phyloP scores from a whole-genome alignment of 2,797 vertebrate genomes.

The Carcharodon carcharias region DNA sequence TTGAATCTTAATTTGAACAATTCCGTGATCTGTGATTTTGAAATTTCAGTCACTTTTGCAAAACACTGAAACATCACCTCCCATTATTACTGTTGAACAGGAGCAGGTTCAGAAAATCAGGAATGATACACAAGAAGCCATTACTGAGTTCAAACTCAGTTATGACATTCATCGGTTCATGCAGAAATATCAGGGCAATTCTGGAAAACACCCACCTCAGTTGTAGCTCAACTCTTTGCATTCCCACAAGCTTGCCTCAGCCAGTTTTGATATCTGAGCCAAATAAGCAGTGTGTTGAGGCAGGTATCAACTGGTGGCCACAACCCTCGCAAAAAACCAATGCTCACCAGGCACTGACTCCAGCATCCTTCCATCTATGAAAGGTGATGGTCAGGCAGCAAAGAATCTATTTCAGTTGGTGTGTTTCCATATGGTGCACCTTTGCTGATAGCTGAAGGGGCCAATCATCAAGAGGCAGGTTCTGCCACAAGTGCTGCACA shows the following conservation, averaged over 20 bases:
- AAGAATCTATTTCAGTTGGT: too few species aligned
- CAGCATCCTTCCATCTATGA: background rate
- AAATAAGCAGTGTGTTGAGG: background rate
- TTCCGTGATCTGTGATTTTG: background rate
- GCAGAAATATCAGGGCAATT: background rate
- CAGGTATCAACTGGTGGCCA: background rate
- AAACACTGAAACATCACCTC: background rate
- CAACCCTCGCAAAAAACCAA: background rate
- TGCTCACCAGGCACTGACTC: background rate
- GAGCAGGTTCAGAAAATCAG: background rate
- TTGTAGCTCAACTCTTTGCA: background rate
- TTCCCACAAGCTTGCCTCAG: background rate
- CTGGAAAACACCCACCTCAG: background rate
- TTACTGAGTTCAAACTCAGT: background rate
- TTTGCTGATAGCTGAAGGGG: too few species aligned
- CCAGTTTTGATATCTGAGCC: background rate
- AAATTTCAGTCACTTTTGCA: background rate
- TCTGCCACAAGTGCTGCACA: too few species aligned
- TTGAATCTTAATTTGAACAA: background rate
- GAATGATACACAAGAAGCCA: background rate
- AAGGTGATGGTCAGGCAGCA: too few species aligned
- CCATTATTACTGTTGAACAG: background rate
- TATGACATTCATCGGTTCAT: background rate
- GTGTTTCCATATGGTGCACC: too few species aligned
- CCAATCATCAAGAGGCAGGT: too few species aligned